Evolutionary conservation across 2,797 vertebrate species (phyloP), one percentile per base, ranked within the genome.

Genomic region (Thunnus albacares): DNA sequence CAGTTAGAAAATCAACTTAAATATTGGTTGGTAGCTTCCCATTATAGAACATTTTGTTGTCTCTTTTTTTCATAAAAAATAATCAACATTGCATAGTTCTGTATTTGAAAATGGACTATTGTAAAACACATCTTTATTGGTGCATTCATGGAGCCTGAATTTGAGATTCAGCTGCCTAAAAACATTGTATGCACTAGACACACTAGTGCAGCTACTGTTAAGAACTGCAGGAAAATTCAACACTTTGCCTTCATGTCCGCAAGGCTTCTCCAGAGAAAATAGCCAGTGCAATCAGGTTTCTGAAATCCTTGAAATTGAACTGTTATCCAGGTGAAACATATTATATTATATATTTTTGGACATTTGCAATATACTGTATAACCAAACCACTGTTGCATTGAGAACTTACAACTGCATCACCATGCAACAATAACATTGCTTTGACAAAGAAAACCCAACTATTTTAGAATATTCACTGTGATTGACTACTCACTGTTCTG

Each of bases 281-380:
- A 75, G 22, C 14, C 7, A 55, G 33, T 76, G 17, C 18, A n/a
- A 75, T 51, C 13, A 33, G 28, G 17, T 66, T 20, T 8, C 33
- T 43, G 55, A 79, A 26, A 65, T 66, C 38, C 26, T 63, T 64
- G n/a, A 80, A 52, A 12, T 53, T n/a, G 30, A 24, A 35, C 59
- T 65, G 1, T 38, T 69, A 61, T 22, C 59, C 6, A 26, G 43
- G 33, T 10, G n/a, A 56, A 66, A 47, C 7, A 30, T 58, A n/a
- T 52, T 28, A 6, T 10, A 8, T 38, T 45, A 13, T 47, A 41
- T 49, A 67, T 26, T 13, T 58, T 17, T 33, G 30, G 30, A 9
- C 8, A 47, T 71, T 62, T 67, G 38, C 47, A 52, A 38, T 49
- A 10, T 12, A 22, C 2, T 10, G 9, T 62, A 13, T 26, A 24